These are phyloP conservation scores for Prochilodus magdalenae DNA, from an alignment of 2,113 vertebrate species.

Conservation along the genomic window DNA sequence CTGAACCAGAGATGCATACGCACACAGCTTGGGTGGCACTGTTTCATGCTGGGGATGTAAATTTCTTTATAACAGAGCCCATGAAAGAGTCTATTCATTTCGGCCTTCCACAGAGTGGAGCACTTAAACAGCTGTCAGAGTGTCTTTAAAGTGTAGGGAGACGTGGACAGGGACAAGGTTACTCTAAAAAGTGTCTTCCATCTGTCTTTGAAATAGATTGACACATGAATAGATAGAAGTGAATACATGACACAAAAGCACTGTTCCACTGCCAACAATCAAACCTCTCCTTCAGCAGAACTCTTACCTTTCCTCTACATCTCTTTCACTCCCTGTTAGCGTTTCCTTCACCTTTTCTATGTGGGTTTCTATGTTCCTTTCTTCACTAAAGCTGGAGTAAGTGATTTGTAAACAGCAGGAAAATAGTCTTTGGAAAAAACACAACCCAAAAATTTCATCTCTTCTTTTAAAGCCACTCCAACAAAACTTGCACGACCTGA, in stretches of 20 bases:
- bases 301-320: neutral
- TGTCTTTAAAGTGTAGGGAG: slow-evolving; percentile 11
- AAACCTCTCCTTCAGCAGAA: slow-evolving; percentile 18
- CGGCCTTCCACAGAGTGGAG: slow-evolving; percentile 47
- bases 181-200: slow-evolving; percentile 25
- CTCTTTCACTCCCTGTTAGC: neutral
- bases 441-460: too few species aligned
- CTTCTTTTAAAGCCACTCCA: too few species aligned
- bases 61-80: slow-evolving; percentile 60
- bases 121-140: slow-evolving; percentile 42
- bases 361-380: neutral
- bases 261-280: slow-evolving; percentile 9
- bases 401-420: too few species aligned
- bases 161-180: slow-evolving; percentile 2
- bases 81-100: slow-evolving; percentile 66
- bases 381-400: neutral
- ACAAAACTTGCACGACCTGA: too few species aligned
- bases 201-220: slow-evolving; percentile 23
- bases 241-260: slow-evolving; percentile 25
- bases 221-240: slow-evolving; percentile 40
- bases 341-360: neutral
- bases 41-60: slow-evolving; percentile 58
- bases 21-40: slow-evolving; percentile 2
- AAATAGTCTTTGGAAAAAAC: too few species aligned
- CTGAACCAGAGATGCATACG: neutral